Conservation (phyloP, 92 coral and sea anemone species). For the Epizoanthus ramosus region DNA sequence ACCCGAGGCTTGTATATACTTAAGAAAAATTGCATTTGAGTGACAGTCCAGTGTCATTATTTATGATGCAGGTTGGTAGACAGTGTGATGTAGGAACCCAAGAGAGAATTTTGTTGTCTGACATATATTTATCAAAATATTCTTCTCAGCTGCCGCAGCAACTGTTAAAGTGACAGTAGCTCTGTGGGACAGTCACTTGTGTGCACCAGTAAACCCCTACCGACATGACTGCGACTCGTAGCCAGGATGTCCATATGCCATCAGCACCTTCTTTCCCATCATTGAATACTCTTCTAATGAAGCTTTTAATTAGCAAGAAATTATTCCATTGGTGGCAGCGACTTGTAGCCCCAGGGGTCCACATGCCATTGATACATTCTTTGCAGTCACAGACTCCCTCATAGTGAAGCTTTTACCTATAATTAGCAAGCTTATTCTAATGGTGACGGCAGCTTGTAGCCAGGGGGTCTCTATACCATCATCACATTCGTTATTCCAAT, state of each 20-base stretch:
- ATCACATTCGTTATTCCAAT: no score
- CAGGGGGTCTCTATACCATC: no score
- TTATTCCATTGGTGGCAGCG: not conserved
- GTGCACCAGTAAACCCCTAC: not conserved
- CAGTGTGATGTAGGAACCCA: no score
- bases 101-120: not conserved
- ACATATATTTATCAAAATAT: not conserved
- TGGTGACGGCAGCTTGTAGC: no score
- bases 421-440: no score
- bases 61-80: no score
- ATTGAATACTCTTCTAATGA: no score
- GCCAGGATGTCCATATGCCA: not conserved
- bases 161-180: constrained; percentile 24
- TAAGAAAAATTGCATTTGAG: no score
- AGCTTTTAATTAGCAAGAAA: no score
- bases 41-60: no score
- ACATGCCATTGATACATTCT: not conserved
- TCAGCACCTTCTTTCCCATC: not conserved
- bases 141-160: constrained; percentile 22
- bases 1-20: not conserved
- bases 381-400: not conserved
- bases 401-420: no score
- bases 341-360: not conserved
- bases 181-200: constrained; percentile 4
- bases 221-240: not conserved